phyloP scores from a whole-genome alignment of 2,888 invertebrate species.

The Eupithecia vulgata region DNA sequence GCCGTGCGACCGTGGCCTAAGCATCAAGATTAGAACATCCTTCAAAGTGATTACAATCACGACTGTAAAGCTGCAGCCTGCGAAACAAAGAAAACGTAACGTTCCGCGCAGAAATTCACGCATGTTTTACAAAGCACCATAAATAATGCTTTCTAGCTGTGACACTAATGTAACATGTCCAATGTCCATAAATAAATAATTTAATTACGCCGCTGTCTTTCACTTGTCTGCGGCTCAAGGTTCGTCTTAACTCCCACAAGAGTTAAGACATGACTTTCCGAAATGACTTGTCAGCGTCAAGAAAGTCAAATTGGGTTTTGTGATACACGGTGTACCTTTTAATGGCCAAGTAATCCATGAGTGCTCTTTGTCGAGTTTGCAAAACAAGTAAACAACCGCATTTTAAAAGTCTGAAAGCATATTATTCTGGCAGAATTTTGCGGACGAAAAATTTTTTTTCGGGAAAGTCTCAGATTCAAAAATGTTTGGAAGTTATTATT shows the following conservation, averaged over 20 bases:
- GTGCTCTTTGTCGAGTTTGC: not conserved
- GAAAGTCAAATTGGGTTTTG: slow-evolving; percentile 19
- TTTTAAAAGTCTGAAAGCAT: slow-evolving; percentile 3
- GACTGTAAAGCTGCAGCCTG: not conserved
- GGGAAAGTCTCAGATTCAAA: not conserved
- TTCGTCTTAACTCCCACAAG: slow-evolving; percentile 18
- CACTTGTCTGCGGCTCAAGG: slow-evolving; percentile 36
- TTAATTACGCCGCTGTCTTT: slow-evolving; percentile 37
- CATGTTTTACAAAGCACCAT: slow-evolving; percentile 2
- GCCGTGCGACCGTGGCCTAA: not conserved
- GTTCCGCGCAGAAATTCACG: slow-evolving; percentile 1
- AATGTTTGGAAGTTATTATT: not conserved
- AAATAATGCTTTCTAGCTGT: slow-evolving; percentile 21
- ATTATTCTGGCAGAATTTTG: slow-evolving; percentile 2
- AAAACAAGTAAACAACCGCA: slow-evolving; percentile 1
- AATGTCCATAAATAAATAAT: slow-evolving; percentile 32
- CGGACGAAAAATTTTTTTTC: not conserved
- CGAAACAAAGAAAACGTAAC: slow-evolving; percentile 10
- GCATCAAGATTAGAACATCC: not conserved
- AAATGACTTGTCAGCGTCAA: slow-evolving; percentile 22
- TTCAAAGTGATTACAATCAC: not conserved
- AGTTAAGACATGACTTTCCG: slow-evolving; percentile 10
- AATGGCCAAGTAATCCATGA: not conserved
- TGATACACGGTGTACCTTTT: slow-evolving; percentile 1
- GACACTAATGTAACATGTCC: slow-evolving; percentile 11